Evolutionary conservation across 2,888 invertebrate genomes (phyloP).

Genomic region (Esperia sulphurella): DNA sequence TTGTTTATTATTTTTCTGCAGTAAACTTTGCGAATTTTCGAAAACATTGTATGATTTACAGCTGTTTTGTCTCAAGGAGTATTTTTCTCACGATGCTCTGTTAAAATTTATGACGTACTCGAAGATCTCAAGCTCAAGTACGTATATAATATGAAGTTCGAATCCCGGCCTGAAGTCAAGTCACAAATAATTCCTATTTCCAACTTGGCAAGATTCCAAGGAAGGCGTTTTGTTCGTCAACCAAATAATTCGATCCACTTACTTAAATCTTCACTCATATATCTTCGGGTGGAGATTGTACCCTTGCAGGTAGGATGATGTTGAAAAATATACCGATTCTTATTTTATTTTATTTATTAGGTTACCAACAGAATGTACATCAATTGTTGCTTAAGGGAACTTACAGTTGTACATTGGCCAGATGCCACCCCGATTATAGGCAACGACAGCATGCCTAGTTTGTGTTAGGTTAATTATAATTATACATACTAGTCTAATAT

Average conservation of each 20-base stretch:
- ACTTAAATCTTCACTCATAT: slow-evolving; percentile 1
- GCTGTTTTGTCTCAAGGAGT: not conserved
- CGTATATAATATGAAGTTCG: not conserved
- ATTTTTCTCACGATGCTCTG: not conserved
- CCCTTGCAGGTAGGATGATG: not conserved
- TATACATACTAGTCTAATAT: too few species aligned
- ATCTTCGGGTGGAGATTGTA: not conserved
- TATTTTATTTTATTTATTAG: too few species aligned
- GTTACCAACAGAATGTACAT: too few species aligned
- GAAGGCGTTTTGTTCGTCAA: not conserved
- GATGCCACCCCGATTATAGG: too few species aligned
- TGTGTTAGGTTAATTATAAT: too few species aligned
- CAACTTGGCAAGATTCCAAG: not conserved
- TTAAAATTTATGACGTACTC: not conserved
- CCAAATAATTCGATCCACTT: slow-evolving; percentile 2
- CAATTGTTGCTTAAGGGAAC: too few species aligned
- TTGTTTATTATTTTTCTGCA: too few species aligned
- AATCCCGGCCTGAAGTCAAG: not conserved
- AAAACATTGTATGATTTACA: not conserved
- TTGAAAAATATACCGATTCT: too few species aligned
- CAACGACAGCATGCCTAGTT: too few species aligned
- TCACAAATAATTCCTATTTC: not conserved
- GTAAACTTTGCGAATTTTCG: too few species aligned
- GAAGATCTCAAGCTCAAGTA: not conserved
- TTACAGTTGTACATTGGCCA: too few species aligned